phyloP scores from a whole-genome alignment of 2,797 vertebrate species.

The Loriculus beryllinus region DNA sequence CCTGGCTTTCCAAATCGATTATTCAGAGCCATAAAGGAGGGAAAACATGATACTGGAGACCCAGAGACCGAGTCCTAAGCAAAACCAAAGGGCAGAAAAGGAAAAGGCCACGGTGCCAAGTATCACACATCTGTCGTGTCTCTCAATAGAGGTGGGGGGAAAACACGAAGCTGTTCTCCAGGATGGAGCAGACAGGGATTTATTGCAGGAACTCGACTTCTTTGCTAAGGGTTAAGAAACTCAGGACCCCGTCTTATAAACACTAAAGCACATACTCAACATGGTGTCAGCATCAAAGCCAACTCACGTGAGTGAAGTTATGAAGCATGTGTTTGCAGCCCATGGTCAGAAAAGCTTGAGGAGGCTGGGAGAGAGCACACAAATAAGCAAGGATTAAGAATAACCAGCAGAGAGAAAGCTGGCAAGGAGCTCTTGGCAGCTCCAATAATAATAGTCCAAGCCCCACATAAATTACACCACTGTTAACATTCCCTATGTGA shows the following conservation, averaged over 20 bases:
- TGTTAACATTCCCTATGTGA: neutral
- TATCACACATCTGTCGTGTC: constrained; percentile 31
- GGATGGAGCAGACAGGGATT: constrained; percentile 35
- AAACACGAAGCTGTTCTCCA: neutral
- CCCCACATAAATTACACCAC: neutral
- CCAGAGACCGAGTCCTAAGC: constrained; percentile 37
- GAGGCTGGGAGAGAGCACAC: neutral
- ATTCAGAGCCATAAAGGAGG: constrained; percentile 54
- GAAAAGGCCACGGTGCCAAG: neutral
- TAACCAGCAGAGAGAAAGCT: constrained; percentile 23
- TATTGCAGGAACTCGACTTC: neutral
- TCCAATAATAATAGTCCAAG: constrained; percentile 28
- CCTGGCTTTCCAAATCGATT: constrained; percentile 56
- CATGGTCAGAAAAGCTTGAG: neutral
- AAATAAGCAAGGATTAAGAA: constrained; percentile 64
- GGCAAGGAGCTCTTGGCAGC: constrained; percentile 54
- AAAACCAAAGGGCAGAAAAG: neutral
- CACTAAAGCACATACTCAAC: constrained; percentile 37
- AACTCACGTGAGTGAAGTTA: neutral
- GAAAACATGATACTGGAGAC: constrained; percentile 51
- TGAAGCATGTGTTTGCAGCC: constrained; percentile 36
- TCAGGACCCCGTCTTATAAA: constrained; percentile 39
- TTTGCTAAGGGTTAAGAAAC: constrained; percentile 51
- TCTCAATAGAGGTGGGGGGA: neutral
- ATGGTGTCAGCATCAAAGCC: constrained; percentile 15